Base-by-base conservation (phyloP, 2,888 invertebrate genomes). In the Melinaea menophilus region DNA sequence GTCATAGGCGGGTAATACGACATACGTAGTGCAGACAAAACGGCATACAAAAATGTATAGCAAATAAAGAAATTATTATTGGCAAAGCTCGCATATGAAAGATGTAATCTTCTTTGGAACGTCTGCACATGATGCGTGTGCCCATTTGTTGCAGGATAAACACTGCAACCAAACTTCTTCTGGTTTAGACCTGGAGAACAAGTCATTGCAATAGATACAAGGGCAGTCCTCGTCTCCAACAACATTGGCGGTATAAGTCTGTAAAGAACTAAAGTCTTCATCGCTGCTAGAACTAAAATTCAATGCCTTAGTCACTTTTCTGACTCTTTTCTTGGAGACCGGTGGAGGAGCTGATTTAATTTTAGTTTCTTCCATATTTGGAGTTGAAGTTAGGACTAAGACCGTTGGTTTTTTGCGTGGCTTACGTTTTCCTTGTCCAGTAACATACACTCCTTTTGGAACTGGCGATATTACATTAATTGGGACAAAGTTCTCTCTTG, bases 401-500 rank as follows among this genome's bases (percentile, higher is more conserved):
- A 59, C 54, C 61, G 68, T 67, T 66, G 56, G 62, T 61, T 64
- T 62, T 51, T 69, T 69, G 58, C 64, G 65, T 69, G 68, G 69
- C 64, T 71, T 72, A 63, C 71, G 61, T 73, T 72, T 71, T 33
- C 71, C 71, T 66, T 71, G 70, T 56, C 71, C 71, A 69, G 65
- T 59, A 51, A 71, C 68, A 67, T 65, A 68, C 51, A 34, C 59
- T 63, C 68, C 69, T 67, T 51, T 68, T 37, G 66, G 69, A 35
- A 69, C 67, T 64, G 69, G 69, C 56, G 70, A 69, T 51, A 72
- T 46, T 31, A 69, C 67, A 54, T 58, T 65, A 58, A 67, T 51
- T 63, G 71, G 66, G 66, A 69, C 62, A 66, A 22, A 22, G 22
- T 22, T 22, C 22, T 22, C 22, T 22, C 22, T 22, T 22, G 22